Evolutionary conservation across 2,797 vertebrate species (phyloP).

Genomic region (Molossus molossus): DNA sequence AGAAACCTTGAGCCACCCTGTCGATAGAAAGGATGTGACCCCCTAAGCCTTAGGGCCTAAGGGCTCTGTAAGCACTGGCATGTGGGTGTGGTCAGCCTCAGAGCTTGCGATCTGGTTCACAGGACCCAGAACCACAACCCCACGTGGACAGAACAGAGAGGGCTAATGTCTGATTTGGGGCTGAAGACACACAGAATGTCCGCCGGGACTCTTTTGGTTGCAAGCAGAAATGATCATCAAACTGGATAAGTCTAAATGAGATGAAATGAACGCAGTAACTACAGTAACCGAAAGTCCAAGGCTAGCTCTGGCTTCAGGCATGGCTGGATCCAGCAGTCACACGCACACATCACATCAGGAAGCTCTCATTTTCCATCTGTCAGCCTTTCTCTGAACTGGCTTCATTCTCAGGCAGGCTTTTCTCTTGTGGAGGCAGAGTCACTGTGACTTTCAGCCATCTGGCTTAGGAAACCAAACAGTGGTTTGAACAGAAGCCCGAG

Average conservation of each 20-base stretch:
- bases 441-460: neutral
- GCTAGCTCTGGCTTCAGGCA: neutral
- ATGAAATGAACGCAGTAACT: neutral
- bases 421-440: neutral
- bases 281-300: neutral
- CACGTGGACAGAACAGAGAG: neutral
- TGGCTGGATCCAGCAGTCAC: slow-evolving; percentile 11
- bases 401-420: neutral
- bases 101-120: neutral
- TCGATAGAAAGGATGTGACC: neutral
- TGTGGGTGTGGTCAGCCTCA: neutral
- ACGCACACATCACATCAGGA: neutral
- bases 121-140: neutral
- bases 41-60: too few species aligned
- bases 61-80: neutral
- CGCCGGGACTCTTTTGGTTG: neutral
- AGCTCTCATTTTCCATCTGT: neutral
- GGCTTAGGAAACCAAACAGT: neutral
- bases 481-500: neutral
- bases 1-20: neutral
- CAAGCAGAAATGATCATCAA: neutral
- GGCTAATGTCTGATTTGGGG: neutral
- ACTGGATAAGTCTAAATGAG: neutral
- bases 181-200: neutral
- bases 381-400: neutral